Evolutionary conservation across 2,888 invertebrate genomes (phyloP).

Genomic region (Eristalinus aeneus): DNA sequence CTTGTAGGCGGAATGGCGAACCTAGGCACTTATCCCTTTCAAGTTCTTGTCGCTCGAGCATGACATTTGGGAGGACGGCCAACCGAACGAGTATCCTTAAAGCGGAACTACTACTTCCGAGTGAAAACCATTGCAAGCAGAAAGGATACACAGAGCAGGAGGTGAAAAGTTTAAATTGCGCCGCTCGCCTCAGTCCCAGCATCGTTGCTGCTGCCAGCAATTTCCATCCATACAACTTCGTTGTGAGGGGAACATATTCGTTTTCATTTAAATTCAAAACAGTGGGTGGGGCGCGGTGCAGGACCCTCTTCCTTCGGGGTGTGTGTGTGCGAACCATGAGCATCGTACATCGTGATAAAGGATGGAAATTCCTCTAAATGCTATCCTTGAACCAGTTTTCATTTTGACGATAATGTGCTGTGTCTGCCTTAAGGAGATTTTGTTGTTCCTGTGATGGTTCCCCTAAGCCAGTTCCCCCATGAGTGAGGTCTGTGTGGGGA

Average conservation of each 20-base stretch:
- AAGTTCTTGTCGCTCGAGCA: slow-evolving; percentile 1
- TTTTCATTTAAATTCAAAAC: slow-evolving; percentile 1
- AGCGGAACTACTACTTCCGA: not conserved
- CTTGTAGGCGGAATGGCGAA: not conserved
- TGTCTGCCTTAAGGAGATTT: not conserved
- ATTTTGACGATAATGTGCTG: not conserved
- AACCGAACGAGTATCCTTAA: not conserved
- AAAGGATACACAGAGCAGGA: not conserved
- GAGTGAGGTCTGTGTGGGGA: not conserved
- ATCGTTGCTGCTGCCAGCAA: not conserved
- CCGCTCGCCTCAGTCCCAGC: not conserved
- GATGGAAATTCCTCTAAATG: not conserved
- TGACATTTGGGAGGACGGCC: not conserved
- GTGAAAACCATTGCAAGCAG: not conserved
- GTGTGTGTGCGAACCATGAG: not conserved
- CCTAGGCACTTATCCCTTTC: not conserved
- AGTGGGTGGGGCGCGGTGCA: not conserved
- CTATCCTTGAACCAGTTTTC: slow-evolving; percentile 1
- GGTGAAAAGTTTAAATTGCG: not conserved
- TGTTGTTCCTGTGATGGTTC: not conserved
- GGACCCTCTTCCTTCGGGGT: not conserved
- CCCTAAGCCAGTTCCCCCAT: not conserved
- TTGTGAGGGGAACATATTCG: not conserved
- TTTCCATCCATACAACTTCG: not conserved
- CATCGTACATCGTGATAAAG: not conserved